Percentiles rank a stretch among this genome's conserved stretches.
phyloP scores from a whole-genome alignment of 2,113 vertebrate species.

The Mellivora capensis region DNA sequence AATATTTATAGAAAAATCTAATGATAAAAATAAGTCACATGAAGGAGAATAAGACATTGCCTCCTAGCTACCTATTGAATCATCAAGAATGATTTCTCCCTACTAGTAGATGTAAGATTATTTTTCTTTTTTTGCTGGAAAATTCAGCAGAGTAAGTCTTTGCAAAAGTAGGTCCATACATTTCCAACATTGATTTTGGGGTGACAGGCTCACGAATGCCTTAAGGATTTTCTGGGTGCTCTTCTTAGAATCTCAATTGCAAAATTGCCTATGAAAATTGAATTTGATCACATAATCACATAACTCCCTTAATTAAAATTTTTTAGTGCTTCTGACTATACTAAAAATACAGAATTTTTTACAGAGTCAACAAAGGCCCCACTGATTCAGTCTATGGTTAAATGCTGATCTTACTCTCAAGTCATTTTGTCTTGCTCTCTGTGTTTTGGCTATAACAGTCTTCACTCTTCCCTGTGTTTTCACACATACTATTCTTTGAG shows the following conservation, averaged over 20 bases:
- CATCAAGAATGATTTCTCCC: background rate
- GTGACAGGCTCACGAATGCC: background rate
- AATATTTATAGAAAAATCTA: background rate
- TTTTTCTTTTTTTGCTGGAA: background rate
- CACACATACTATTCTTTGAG: background rate
- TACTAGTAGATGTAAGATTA: background rate
- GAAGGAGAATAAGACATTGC: background rate
- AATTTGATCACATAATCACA: background rate
- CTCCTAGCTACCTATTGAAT: background rate
- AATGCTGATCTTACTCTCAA: background rate
- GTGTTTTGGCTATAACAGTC: background rate
- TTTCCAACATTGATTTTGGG: background rate
- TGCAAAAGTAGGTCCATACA: background rate
- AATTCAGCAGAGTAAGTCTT: background rate
- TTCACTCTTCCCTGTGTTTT: background rate
- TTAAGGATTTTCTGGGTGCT: background rate
- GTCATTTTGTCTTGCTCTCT: background rate
- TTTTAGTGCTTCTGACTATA: background rate
- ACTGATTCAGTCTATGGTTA: background rate
- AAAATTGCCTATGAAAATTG: background rate
- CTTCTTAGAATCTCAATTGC: background rate
- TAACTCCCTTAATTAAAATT: background rate
- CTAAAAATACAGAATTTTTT: background rate
- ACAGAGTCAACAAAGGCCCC: background rate
- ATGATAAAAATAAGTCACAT: background rate